Conservation (phyloP, 2,113 vertebrate genomes). For the Mola mola region DNA sequence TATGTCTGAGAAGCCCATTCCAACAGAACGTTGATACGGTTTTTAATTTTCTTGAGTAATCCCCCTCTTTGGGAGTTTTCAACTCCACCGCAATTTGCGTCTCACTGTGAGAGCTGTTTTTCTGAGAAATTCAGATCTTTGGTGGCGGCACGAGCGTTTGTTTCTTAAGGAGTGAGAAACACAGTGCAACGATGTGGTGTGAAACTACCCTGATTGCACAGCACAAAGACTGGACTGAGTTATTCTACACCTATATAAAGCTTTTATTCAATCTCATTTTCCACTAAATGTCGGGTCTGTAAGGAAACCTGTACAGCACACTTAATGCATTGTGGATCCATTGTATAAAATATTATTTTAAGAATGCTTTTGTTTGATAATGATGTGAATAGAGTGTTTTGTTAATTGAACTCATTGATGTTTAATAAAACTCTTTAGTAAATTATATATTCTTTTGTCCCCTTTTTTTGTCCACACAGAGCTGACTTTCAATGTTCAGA, state of each 20-base stretch:
- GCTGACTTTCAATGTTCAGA: background rate
- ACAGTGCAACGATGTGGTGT: background rate
- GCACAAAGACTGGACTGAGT: slow-evolving; percentile 15
- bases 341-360: slow-evolving; percentile 9
- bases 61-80: slow-evolving; percentile 3
- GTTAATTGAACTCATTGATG: slow-evolving; percentile 27
- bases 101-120: background rate
- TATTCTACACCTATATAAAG: background rate
- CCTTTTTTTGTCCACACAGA: background rate
- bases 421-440: slow-evolving; percentile 54
- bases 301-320: slow-evolving; percentile 20
- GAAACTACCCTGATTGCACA: background rate
- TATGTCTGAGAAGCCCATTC: slow-evolving; percentile 67
- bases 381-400: slow-evolving; percentile 5
- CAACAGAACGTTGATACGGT: slow-evolving; percentile 28
- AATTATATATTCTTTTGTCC: background rate
- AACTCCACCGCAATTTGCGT: background rate
- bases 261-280: slow-evolving; percentile 17
- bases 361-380: background rate
- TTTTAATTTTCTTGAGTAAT: slow-evolving; percentile 6
- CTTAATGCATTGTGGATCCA: slow-evolving; percentile 31
- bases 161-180: slow-evolving; percentile 17
- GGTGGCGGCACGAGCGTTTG: background rate
- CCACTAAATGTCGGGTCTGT: slow-evolving; percentile 8
- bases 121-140: slow-evolving; percentile 8